phyloP scores from a whole-genome alignment of 2,113 vertebrate genomes.

The Pongo abelii region DNA sequence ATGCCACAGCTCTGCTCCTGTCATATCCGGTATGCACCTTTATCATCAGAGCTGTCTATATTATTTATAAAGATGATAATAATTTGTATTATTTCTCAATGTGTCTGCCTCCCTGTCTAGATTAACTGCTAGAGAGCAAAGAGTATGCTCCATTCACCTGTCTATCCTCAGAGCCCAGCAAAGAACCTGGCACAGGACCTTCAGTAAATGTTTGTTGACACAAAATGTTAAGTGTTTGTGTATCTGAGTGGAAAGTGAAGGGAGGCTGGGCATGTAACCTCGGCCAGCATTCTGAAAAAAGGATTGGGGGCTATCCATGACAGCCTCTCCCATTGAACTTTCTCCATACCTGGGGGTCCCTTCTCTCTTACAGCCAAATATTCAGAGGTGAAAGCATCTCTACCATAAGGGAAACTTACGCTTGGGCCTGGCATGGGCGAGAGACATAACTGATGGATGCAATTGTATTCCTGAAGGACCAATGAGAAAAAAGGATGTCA shows the following conservation, averaged over 20 bases:
- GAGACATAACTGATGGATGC: conserved; percentile 26
- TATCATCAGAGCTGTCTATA: not conserved
- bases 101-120: not conserved
- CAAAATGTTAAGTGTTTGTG: not conserved
- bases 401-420: not conserved
- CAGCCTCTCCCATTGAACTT: not conserved
- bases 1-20: not conserved
- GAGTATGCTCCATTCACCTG: not conserved
- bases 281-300: conserved; percentile 6
- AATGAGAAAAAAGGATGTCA: not conserved
- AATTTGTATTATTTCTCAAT: not conserved
- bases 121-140: not conserved
- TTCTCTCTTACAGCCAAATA: not conserved
- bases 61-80: not conserved
- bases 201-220: not conserved
- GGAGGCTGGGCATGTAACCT: not conserved
- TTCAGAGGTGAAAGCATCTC: not conserved
- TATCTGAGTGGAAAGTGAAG: not conserved
- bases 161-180: not conserved
- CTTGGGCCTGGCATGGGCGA: not conserved
- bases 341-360: not conserved
- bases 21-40: not conserved
- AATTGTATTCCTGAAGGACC: conserved; percentile 19
- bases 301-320: not conserved
- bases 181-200: not conserved